phyloP scores from a whole-genome alignment of 2,888 invertebrate genomes.

The Acanthacorydalis orientalis region DNA sequence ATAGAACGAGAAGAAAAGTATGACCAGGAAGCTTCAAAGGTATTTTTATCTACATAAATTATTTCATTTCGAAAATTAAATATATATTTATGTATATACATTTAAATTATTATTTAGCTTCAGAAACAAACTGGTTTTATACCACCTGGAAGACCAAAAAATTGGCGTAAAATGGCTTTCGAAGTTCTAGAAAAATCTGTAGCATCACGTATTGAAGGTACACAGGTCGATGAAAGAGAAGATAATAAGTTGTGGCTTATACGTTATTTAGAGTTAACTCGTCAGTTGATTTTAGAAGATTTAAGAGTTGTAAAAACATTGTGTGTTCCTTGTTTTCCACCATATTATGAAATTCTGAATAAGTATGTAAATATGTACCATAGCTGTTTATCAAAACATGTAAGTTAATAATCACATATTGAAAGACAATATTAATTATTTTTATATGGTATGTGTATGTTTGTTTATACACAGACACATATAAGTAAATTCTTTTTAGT shows the following conservation, averaged over 20 bases:
- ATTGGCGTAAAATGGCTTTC: conserved; percentile 76
- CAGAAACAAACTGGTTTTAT: conserved; percentile 72
- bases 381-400: conserved; percentile 62
- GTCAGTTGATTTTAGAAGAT: conserved; percentile 80
- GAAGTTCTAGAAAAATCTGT: conserved; percentile 65
- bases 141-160: conserved; percentile 87
- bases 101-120: conserved; percentile 29
- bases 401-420: conserved; percentile 33
- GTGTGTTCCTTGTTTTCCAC: conserved; percentile 89
- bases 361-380: conserved; percentile 92
- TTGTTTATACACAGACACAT: conserved; percentile 1
- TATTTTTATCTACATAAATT: conserved; percentile 12
- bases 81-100: neutral
- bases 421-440: no score
- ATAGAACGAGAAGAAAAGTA: conserved; percentile 94
- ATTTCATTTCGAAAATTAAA: neutral
- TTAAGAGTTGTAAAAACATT: conserved; percentile 77
- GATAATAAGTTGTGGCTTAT: conserved; percentile 94
- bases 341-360: conserved; percentile 82
- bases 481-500: conserved; percentile 24
- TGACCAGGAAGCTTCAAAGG: conserved; percentile 69
- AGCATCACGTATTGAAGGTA: conserved; percentile 79
- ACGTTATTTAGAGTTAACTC: conserved; percentile 72
- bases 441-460: neutral
- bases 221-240: conserved; percentile 78